Evolutionary conservation across 53 echinoderm and acorn worm species (phyloP), one percentile per base, ranked within the genome.

Genomic region (Echinometra lucunter): DNA sequence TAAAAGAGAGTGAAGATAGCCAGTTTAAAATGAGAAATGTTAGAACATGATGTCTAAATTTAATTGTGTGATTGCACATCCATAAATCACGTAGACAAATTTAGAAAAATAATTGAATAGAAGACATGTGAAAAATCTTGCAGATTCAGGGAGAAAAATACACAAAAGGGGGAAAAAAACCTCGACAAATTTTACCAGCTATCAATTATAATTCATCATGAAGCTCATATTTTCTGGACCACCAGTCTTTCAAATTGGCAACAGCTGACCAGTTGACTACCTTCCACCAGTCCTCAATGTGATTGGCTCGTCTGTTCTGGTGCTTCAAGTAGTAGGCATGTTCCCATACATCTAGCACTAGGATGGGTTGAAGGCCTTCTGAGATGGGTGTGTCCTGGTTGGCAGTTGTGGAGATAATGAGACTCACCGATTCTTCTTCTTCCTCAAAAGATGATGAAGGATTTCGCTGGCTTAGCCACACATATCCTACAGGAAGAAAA

Each of bases 291-390:
- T 96, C 95, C 3, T 91, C 82, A 34, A 97, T 89, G 37, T 97
- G 95, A 21, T 88, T 83, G 27, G 66, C 91, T 44, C 97, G 72
- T 37, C 53, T 72, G 32, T 94, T 80, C 85, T 97, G 96, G 58
- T 97, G 97, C 82, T 97, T 97, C 80, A 97, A 63, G 92, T 97
- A 97, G 82, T 97, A 97, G 74, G 97, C 97, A 58, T 97, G 97
- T 89, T 97, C 97, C 97, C 97, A 97, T 1, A 97, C 96, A 92
- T 97, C 97, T 17, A 97, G 92, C 4, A 92, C 94, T 4, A 97
- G 97, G 92, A 97, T 97, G 44, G 97, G 97, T 30, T 96, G 94
- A 23, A 95, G 95, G 44, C 94, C 96, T 6, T 96, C 94, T 10
- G 94, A 88, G 30, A 96, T 94, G 35, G 96, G 97, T 17, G 96